Evolutionary conservation across 2,888 invertebrate species (phyloP).

Genomic region (Drosophila vallismaia): DNA sequence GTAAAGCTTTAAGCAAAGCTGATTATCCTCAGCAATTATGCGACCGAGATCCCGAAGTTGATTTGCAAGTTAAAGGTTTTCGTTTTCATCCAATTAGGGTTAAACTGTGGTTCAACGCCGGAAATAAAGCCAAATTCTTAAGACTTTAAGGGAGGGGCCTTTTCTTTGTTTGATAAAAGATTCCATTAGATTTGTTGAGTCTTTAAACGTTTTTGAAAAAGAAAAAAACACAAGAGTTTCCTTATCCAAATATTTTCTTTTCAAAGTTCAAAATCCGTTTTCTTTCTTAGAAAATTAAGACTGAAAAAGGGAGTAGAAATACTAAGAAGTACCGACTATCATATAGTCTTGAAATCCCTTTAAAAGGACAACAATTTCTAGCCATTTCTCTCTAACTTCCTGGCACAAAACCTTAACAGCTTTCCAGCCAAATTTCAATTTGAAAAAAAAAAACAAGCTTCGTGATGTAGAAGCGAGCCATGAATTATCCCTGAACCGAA

Average conservation of each 20-base stretch:
- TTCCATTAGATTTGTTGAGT: too few species aligned
- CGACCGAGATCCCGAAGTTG: conserved; percentile 7
- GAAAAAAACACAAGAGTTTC: too few species aligned
- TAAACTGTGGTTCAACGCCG: conserved; percentile 3
- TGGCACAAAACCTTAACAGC: too few species aligned
- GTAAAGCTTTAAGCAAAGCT: conserved; percentile 1
- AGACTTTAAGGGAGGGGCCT: not conserved
- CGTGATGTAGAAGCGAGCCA: not conserved
- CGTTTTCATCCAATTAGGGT: conserved; percentile 16
- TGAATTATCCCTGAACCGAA: conserved; percentile 1
- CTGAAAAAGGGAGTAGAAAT: too few species aligned
- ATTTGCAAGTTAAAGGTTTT: conserved; percentile 10
- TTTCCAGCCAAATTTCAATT: not conserved
- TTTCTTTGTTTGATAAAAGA: not conserved
- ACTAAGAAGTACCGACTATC: too few species aligned
- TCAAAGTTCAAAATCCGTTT: too few species aligned
- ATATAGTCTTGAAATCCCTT: too few species aligned
- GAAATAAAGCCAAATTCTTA: not conserved
- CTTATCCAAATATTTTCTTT: too few species aligned
- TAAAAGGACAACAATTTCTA: too few species aligned
- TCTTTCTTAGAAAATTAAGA: too few species aligned
- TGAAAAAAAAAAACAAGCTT: not conserved
- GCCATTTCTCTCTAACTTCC: too few species aligned
- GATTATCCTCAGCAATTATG: conserved; percentile 25
- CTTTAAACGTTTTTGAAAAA: too few species aligned